Evolutionary conservation across 2,113 vertebrate species (phyloP), one percentile per base, ranked within the genome.

Genomic region (Phainopepla nitens): DNA sequence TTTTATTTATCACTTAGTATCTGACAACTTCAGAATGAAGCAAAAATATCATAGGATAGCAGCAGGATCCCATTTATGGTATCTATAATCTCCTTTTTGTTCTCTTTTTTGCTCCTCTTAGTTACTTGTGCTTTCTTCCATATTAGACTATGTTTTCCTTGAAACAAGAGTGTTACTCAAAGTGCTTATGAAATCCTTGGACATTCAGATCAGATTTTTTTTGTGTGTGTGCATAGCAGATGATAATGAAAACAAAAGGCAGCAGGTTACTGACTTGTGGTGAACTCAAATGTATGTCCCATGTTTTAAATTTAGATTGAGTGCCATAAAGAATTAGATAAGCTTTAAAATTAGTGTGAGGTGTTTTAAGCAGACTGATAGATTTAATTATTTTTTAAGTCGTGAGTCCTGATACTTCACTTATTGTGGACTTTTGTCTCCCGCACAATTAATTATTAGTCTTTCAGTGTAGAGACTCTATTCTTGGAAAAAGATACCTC

Each of bases 331-430:
- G 21, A 70, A 41, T 41, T 75, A 65, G 9, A 41, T 25, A 44
- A 73, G 6, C 11, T 68, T 81, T 31, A 33, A 31, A 58, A 62
- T 22, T 71, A 36, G 5, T 16, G 12, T 3, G 10, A 22, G 18
- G 0, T 0, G 3, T 11, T 62, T 70, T 77, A 60, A 13, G 11
- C 29, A 69, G 35, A 35, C 11, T 22, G 33, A 15, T 17, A 36
- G 17, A 60, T 20, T n/a, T 53, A 20, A 4, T 27, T 61, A 33
- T 66, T 57, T 68, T 41, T 50, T 2, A 9, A 64, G 9, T 49
- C 14, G 5, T 8, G 5, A 61, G 36, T 49, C 7, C 29, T 62
- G 27, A 13, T 70, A 42, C 60, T 81, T 79, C 19, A 71, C 6
- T 76, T 8, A 13, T n/a, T 62, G 15, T 36, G 11, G 36, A 83